These are phyloP conservation scores for Ptychobarbus kaznakovi DNA, from an alignment of 2,797 vertebrate genomes.

Conservation along the genomic window DNA sequence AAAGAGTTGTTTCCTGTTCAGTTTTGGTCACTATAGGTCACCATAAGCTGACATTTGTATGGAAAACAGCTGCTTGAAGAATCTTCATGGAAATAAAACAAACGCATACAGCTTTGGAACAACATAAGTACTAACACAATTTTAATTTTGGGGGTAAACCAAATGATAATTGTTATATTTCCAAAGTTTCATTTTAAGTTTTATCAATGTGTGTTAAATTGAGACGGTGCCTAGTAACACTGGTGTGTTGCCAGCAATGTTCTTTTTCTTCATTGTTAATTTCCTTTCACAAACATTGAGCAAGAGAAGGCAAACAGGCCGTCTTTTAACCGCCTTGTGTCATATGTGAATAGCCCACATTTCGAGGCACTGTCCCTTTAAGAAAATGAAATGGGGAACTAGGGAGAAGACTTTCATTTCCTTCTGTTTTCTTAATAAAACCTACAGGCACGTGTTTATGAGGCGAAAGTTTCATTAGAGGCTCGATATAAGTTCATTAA, in stretches of 20 bases:
- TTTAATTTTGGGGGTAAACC: neutral
- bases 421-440: slow-evolving; percentile 29
- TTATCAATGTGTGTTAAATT: neutral
- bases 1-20: neutral
- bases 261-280: too few relatives aligned
- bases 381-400: slow-evolving; percentile 69
- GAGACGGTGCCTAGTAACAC: neutral
- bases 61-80: neutral
- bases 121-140: neutral
- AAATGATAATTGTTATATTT: neutral
- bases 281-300: slow-evolving; percentile 16
- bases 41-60: neutral
- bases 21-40: neutral
- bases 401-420: slow-evolving; percentile 72
- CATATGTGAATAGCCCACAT: neutral
- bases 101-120: neutral
- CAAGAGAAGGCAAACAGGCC: neutral
- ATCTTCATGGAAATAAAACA: neutral
- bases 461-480: neutral
- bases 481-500: neutral
- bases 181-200: neutral
- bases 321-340: neutral
- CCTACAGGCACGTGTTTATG: neutral
- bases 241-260: neutral
- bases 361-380: slow-evolving; percentile 53